Percentiles rank a stretch among this genome's conserved stretches.
These are phyloP conservation scores for Zosterops hypoxanthus DNA, from an alignment of 2,113 vertebrate species.

Conservation along the genomic window DNA sequence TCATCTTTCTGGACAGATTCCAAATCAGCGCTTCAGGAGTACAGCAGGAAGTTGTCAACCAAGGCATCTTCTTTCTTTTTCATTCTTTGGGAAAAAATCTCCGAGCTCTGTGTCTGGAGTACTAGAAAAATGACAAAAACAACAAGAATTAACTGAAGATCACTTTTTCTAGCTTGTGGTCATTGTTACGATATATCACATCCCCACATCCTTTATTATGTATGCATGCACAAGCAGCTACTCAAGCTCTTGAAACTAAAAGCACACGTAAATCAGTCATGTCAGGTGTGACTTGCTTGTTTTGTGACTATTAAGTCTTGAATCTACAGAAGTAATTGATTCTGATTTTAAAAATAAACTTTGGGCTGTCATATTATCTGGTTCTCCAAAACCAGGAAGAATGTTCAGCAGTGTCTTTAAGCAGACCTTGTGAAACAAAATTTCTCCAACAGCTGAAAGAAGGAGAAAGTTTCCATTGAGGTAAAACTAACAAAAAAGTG, in stretches of 20 bases:
- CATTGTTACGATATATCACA: not conserved
- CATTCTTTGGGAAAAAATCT: not conserved
- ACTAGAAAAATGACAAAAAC: not conserved
- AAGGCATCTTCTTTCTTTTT: not conserved
- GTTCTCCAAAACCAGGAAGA: constrained; percentile 13
- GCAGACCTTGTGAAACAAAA: constrained; percentile 40
- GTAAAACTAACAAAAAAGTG: constrained; percentile 54
- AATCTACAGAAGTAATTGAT: constrained; percentile 7
- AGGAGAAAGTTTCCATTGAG: constrained; percentile 57
- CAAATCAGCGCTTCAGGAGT: not conserved
- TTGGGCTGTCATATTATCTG: not conserved
- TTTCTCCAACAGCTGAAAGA: constrained; percentile 64
- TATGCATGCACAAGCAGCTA: not conserved
- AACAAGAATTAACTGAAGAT: not conserved
- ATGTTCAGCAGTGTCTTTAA: not conserved
- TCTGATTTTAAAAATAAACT: not conserved
- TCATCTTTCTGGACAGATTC: not conserved
- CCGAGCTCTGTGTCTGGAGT: not conserved
- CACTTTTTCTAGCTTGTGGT: not conserved
- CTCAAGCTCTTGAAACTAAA: not conserved
- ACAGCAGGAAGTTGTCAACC: not conserved
- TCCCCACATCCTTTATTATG: not conserved
- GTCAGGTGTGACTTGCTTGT: not conserved
- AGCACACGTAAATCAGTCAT: not conserved
- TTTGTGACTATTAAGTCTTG: not conserved